phyloP scores from a whole-genome alignment of 2,888 invertebrate species.

The Emesis russula region DNA sequence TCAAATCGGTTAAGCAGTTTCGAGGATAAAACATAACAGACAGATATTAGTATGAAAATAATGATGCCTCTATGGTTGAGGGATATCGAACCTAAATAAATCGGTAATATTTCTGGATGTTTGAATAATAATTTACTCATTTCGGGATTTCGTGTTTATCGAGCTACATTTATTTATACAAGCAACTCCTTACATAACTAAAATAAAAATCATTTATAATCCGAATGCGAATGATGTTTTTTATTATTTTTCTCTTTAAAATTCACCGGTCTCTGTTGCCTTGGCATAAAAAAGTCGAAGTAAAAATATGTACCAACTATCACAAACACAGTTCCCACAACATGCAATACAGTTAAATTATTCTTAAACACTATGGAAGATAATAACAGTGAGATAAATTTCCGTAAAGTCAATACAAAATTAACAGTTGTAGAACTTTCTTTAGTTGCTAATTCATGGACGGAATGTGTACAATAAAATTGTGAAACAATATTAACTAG shows the following conservation, averaged over 20 bases:
- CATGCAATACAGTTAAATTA: slow-evolving; percentile 92
- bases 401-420: slow-evolving; percentile 93
- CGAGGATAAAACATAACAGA: too few species aligned
- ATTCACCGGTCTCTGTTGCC: slow-evolving; percentile 92
- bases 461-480: slow-evolving; percentile 93
- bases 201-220: slow-evolving; percentile 9
- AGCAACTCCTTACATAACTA: neutral
- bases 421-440: slow-evolving; percentile 94
- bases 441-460: slow-evolving; percentile 93
- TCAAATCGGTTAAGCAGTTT: too few species aligned
- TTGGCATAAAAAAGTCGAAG: slow-evolving; percentile 92
- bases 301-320: slow-evolving; percentile 93
- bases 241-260: slow-evolving; percentile 88
- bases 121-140: too few species aligned
- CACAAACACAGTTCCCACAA: slow-evolving; percentile 92
- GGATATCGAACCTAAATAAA: too few species aligned
- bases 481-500: slow-evolving; percentile 92
- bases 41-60: too few species aligned
- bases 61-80: too few species aligned
- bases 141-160: too few species aligned
- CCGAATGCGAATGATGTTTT: slow-evolving; percentile 19
- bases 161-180: too few species aligned
- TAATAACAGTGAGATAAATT: slow-evolving; percentile 93
- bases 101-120: too few species aligned
- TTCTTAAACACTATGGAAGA: slow-evolving; percentile 94